Conservation (phyloP, 2,888 invertebrate genomes). For the Callinectes sapidus region DNA sequence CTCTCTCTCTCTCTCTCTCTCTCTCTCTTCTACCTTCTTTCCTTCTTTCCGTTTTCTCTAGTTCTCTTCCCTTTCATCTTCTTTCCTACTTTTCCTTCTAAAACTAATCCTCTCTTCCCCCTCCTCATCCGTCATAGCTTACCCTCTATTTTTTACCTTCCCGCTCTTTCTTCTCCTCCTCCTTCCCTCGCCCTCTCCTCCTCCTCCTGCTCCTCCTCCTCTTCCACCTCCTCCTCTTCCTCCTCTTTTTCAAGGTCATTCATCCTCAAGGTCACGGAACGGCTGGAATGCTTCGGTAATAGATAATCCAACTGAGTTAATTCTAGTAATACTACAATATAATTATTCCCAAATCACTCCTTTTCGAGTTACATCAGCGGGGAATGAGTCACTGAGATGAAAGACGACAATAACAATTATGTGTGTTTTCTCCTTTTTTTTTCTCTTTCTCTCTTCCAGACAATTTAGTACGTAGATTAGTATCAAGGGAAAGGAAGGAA, state of each 20-base stretch:
- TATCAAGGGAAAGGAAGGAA: no score
- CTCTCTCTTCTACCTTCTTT: no score
- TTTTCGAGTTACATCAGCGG: not conserved
- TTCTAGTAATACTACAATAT: not conserved
- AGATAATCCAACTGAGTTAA: not conserved
- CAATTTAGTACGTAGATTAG: no score
- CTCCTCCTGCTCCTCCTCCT: not conserved
- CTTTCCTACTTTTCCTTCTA: not conserved
- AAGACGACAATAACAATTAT: not conserved
- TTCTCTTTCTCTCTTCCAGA: no score
- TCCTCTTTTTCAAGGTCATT: not conserved
- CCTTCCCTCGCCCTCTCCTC: not conserved
- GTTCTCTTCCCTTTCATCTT: not conserved
- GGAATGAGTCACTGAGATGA: not conserved
- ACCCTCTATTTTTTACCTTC: not conserved
- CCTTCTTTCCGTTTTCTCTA: no score
- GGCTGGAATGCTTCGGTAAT: no score
- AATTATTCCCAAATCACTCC: not conserved
- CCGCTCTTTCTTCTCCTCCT: not conserved
- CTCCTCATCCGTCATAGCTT: not conserved
- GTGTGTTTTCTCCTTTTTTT: no score
- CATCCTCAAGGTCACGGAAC: not conserved
- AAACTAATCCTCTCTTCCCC: not conserved
- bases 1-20: no score
- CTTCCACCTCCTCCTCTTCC: not conserved